These are phyloP conservation scores for Drosophila fulvimacula DNA, from an alignment of 2,888 invertebrate species.

Conservation along the genomic window DNA sequence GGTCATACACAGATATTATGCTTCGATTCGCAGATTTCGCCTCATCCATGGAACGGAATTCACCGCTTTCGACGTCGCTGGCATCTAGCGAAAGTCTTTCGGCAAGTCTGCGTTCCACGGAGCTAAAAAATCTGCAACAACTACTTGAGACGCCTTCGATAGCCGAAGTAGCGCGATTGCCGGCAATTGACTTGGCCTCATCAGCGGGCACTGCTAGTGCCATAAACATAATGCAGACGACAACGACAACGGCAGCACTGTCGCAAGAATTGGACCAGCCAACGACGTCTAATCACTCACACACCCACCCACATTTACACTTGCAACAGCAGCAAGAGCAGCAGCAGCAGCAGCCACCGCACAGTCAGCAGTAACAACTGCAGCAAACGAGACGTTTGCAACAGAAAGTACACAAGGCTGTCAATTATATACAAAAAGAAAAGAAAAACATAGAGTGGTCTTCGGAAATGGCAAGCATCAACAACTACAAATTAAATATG, in stretches of 20 bases:
- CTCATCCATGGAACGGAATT: slow-evolving; percentile 86
- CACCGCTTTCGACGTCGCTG: slow-evolving; percentile 88
- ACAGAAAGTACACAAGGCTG: slow-evolving; percentile 54
- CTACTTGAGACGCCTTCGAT: slow-evolving; percentile 80
- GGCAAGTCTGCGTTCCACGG: slow-evolving; percentile 85
- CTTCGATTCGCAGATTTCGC: slow-evolving; percentile 84
- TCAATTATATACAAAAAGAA: slow-evolving; percentile 44
- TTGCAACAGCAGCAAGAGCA: slow-evolving; percentile 67
- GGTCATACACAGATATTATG: neutral
- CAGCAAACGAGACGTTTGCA: slow-evolving; percentile 55
- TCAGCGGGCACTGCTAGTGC: slow-evolving; percentile 79
- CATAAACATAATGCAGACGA: slow-evolving; percentile 62
- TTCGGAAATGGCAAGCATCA: slow-evolving; percentile 40
- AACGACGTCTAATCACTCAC: slow-evolving; percentile 58
- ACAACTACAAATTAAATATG: slow-evolving; percentile 48
- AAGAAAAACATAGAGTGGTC: slow-evolving; percentile 17
- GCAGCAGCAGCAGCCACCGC: slow-evolving; percentile 56
- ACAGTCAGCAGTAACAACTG: slow-evolving; percentile 60
- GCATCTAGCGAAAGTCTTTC: slow-evolving; percentile 86
- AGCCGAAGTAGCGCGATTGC: slow-evolving; percentile 66
- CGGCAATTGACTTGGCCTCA: slow-evolving; percentile 77
- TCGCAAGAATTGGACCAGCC: slow-evolving; percentile 62
- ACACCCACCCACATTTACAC: slow-evolving; percentile 73
- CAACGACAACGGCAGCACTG: slow-evolving; percentile 34
- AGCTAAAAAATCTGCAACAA: slow-evolving; percentile 88